Evolutionary conservation across 2,888 invertebrate species (phyloP).

Genomic region (Lasioglossum leucozonium): DNA sequence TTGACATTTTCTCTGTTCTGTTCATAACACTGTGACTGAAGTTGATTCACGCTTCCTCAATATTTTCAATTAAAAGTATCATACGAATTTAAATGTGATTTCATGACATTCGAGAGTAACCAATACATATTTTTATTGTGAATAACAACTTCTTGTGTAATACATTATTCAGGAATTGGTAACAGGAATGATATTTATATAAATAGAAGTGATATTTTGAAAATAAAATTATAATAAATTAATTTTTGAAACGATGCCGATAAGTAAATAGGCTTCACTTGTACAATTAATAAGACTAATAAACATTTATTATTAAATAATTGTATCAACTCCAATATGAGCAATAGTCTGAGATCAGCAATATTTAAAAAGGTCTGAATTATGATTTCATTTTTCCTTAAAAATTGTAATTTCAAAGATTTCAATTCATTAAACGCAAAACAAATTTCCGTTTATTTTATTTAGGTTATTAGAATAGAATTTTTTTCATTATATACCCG

Average conservation of each 20-base stretch:
- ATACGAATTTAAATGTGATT: slow-evolving; percentile 13
- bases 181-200: no score
- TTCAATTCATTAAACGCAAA: not conserved
- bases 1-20: slow-evolving; percentile 1
- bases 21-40: slow-evolving; percentile 1
- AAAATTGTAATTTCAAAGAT: not conserved
- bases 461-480: slow-evolving; percentile 11
- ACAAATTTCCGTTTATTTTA: not conserved
- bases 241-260: not conserved
- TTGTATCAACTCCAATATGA: slow-evolving; percentile 48
- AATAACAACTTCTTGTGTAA: not conserved
- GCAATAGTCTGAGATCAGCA: slow-evolving; percentile 47
- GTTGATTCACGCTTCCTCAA: not conserved
- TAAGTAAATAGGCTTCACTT: not conserved
- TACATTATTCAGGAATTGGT: not conserved
- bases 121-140: no score
- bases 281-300: not conserved
- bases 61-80: not conserved
- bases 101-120: not conserved
- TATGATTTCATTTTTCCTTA: not conserved
- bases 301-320: slow-evolving; percentile 6
- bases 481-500: slow-evolving; percentile 11
- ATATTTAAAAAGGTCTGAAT: slow-evolving; percentile 61
- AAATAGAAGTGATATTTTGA: not conserved
- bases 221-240: not conserved